A percentile compares a stretch with the other conserved stretches of the same genome.
These are phyloP conservation scores for Chionodraco myersi DNA, from an alignment of 2,113 vertebrate species.

Conservation along the genomic window DNA sequence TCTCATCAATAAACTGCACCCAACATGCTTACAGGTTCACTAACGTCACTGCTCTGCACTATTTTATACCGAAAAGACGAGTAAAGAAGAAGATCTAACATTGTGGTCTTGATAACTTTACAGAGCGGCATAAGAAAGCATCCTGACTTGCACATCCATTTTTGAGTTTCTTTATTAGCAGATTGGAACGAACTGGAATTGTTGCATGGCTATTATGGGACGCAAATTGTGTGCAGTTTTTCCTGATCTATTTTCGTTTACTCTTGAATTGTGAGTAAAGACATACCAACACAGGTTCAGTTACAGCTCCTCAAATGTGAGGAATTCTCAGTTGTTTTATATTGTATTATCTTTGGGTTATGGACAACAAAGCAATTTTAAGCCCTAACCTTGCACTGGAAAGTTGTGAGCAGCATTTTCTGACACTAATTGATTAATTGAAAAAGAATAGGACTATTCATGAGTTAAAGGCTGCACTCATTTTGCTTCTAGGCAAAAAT, in stretches of 20 bases:
- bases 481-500: not conserved
- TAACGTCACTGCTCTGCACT: not conserved
- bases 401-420: not conserved
- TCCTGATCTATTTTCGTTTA: too few relatives aligned
- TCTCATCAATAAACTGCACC: conserved; percentile 17
- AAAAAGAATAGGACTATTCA: not conserved
- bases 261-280: too few relatives aligned
- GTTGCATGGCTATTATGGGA: too few relatives aligned
- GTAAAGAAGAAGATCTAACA: not conserved
- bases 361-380: not conserved
- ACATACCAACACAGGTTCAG: not conserved
- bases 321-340: not conserved
- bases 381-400: not conserved
- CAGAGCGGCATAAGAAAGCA: too few relatives aligned
- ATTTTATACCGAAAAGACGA: not conserved
- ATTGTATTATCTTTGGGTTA: not conserved
- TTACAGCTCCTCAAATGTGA: too few relatives aligned
- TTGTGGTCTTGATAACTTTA: not conserved
- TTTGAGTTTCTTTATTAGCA: too few relatives aligned
- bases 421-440: not conserved
- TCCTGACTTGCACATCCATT: too few relatives aligned
- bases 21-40: conserved; percentile 19
- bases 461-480: not conserved
- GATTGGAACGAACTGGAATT: too few relatives aligned
- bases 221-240: too few relatives aligned